Evolutionary conservation across 2,888 invertebrate species (phyloP), one percentile per base, ranked within the genome.

Genomic region (Spatulosminthurus flaviceps): DNA sequence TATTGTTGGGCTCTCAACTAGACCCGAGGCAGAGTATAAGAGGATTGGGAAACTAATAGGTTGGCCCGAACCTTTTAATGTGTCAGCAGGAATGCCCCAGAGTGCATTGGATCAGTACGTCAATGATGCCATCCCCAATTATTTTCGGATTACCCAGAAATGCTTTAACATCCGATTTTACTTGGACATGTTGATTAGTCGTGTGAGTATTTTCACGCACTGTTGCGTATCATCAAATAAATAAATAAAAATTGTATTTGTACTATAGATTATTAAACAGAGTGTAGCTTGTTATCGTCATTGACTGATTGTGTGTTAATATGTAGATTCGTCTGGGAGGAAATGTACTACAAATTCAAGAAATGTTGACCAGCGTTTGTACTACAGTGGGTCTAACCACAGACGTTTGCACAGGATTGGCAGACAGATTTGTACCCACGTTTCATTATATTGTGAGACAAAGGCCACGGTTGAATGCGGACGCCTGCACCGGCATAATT

Each of bases 361-460:
- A 22, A 22, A 19, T 66, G n/a, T 7, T 75, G 2, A 64, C 41
- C 16, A 42, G 28, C 2, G 28, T 64, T 26, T 75, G 75, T 66
- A 24, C 41, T 1, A 13, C 41, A 1, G 0, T n/a, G 16, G n/a
- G 34, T 0, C 21, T 66, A 24, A 64, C 75, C 0, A n/a, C 9
- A 16, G 80, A 81, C 41, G 83, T 85, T 74, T 85, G 85, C 34
- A 51, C 71, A 26, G 85, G 85, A 0, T 66, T 83, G 1, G 61
- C 82, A 0, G 51, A 77, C 22, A 61, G 85, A n/a, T 71, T 82
- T 11, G 80, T 75, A 0, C 85, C 85, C 2, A 77, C 82, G 1
- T 82, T 91, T 29, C 86, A 90, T n/a, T 90, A 91, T 86, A 92
- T 93, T 73, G 87, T 92, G 24, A 89, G 89, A 80, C 89, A 89